phyloP scores from a whole-genome alignment of 53 echinoderm and acorn worm genomes.

The Zoroaster sp. region DNA sequence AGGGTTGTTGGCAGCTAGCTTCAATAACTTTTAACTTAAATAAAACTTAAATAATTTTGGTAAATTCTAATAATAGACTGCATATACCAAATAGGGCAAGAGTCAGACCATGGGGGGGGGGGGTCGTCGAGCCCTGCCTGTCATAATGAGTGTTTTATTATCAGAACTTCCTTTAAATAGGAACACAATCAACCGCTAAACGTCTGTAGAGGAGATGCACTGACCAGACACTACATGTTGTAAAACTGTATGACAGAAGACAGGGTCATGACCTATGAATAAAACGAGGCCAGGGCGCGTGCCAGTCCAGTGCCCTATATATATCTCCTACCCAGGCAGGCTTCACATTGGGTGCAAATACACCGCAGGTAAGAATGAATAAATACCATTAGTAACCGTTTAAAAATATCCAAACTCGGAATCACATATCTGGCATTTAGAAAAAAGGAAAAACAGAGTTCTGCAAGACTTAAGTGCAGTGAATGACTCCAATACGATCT shows the following conservation, averaged over 20 bases:
- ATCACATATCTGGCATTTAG: not conserved
- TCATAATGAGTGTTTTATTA: not conserved
- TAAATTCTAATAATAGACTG: not conserved
- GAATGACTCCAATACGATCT: not conserved
- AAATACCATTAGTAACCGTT: not conserved
- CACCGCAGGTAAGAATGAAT: not conserved
- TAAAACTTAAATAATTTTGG: too few species aligned
- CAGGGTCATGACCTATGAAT: not conserved
- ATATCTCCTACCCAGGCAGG: not conserved
- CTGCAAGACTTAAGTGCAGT: not conserved
- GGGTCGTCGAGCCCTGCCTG: not conserved
- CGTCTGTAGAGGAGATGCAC: not conserved
- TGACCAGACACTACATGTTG: not conserved
- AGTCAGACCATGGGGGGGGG: not conserved
- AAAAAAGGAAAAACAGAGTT: not conserved
- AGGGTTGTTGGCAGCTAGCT: too few species aligned
- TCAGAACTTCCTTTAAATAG: not conserved
- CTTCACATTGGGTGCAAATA: not conserved
- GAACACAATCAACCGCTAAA: not conserved
- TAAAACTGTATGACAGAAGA: not conserved
- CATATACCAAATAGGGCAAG: not conserved
- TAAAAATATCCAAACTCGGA: not conserved
- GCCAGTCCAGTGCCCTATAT: not conserved
- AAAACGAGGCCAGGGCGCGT: not conserved
- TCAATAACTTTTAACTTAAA: too few species aligned